Base-by-base conservation (phyloP, 2,797 vertebrate genomes). In the Denticeps clupeoides region DNA sequence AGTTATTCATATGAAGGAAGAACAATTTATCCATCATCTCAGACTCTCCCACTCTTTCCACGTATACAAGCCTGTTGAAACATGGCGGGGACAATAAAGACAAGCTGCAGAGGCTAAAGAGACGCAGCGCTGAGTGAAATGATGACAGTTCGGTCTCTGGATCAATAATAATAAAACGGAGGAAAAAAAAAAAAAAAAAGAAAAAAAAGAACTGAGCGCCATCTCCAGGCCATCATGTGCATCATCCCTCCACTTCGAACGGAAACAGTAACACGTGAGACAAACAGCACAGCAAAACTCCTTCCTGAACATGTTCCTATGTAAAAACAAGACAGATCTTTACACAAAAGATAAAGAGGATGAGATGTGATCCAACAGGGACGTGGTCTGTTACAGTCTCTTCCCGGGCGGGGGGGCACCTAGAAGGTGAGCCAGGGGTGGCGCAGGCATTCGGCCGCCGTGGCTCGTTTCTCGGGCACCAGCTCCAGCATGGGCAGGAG, bases 401-500 rank as follows among this genome's bases (percentile, higher is more conserved):
- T 81, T 4, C 27, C 50, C 18, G 21, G 29, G 50, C 38, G 24
- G 55, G 38, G 11, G 15, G 4, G 56, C 74, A 77, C 80, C 78
- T 81, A 83, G 79, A 74, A 74, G 71, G 77, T 21, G 29, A 84
- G 69, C 82, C 82, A 85, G 26, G 90, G 83, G 68, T 98, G 92
- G 68, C 79, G 81, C 73, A 97, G 84, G 77, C 93, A 98, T 59
- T 95, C 89, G 0, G 89, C 81, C 0, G 93, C 93, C 0, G 91
- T 93, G 62, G 89, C 92, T 70, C 93, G 77, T 73, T 96, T 98
- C 81, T 99, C 95, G 0, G 93, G 90, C 64, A 93, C 68, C 65
- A 97, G 80, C 76, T 98, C 95, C 79, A 99, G 60, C 95, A 99
- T 99, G 13, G 95, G 93, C 25, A 93, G 72, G 56, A 99, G 82